These are phyloP conservation scores for Gracilinanus agilis DNA, from an alignment of 2,113 vertebrate genomes.

Conservation along the genomic window DNA sequence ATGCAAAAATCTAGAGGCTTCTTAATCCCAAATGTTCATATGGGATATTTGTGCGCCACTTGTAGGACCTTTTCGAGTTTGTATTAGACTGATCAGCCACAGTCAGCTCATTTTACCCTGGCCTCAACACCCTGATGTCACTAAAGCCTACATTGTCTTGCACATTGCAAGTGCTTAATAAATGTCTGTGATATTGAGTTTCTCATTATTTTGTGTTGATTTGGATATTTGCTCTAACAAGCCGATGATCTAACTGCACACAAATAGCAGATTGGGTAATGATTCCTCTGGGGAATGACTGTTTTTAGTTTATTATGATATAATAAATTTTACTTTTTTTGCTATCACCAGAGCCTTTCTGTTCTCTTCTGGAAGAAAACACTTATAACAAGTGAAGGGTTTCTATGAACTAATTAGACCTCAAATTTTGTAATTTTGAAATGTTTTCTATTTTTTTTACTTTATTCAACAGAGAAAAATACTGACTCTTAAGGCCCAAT, in stretches of 20 bases:
- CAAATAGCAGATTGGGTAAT: background rate
- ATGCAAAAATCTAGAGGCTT: no score
- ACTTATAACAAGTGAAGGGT: background rate
- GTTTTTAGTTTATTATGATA: background rate
- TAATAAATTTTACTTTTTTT: background rate
- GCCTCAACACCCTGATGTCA: background rate
- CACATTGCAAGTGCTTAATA: background rate
- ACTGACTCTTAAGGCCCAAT: background rate
- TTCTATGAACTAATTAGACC: background rate
- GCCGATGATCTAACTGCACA: background rate
- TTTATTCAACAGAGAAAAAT: background rate
- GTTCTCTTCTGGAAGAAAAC: background rate
- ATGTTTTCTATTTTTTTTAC: background rate
- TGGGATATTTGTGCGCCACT: no score
- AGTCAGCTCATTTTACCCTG: no score
- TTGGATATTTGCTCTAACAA: background rate
- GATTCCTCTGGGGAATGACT: background rate
- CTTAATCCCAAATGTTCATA: no score
- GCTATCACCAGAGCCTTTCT: background rate
- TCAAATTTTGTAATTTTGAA: background rate
- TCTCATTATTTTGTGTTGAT: background rate
- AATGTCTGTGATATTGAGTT: background rate
- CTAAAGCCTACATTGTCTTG: background rate
- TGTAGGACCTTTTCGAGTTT: no score
- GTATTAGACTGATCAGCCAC: no score